A percentile compares a stretch with the other conserved stretches of the same genome.
Evolutionary conservation across 2,113 vertebrate genomes (phyloP).

Genomic region (Mustelus asterias): DNA sequence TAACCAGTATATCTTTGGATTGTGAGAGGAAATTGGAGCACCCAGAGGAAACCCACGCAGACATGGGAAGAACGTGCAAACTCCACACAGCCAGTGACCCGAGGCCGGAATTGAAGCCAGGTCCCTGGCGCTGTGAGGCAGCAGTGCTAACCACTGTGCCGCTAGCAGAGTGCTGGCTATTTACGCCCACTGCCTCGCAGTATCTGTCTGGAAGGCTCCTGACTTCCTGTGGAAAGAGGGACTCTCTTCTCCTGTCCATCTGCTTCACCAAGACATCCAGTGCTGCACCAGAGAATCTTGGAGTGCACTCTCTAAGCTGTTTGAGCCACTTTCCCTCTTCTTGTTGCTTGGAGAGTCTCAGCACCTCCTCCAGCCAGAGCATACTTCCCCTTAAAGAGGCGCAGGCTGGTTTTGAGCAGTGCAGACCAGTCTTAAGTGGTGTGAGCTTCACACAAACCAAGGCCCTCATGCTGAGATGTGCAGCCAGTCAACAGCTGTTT

Average conservation of each 20-base stretch:
- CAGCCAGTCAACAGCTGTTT: not conserved
- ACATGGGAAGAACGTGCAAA: too few species aligned
- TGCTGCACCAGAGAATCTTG: not conserved
- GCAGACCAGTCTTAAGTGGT: not conserved
- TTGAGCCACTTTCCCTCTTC: not conserved
- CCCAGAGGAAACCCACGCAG: too few species aligned
- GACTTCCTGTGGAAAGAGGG: not conserved
- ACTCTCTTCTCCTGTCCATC: too few species aligned
- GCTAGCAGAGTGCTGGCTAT: too few species aligned
- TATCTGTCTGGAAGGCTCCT: not conserved
- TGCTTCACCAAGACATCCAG: not conserved
- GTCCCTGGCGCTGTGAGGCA: too few species aligned
- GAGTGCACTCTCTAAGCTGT: not conserved
- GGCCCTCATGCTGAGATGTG: not conserved
- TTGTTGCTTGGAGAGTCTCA: not conserved
- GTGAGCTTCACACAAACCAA: not conserved
- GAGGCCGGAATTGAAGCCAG: too few species aligned
- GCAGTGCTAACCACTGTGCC: too few species aligned
- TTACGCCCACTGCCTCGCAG: not conserved
- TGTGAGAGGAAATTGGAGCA: too few species aligned
- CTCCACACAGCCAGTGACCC: too few species aligned
- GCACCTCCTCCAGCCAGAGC: not conserved
- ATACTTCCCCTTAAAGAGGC: not conserved
- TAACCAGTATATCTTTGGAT: too few species aligned
- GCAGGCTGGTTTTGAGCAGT: not conserved